phyloP scores from a whole-genome alignment of 2,888 invertebrate genomes.

The Spodoptera exigua region DNA sequence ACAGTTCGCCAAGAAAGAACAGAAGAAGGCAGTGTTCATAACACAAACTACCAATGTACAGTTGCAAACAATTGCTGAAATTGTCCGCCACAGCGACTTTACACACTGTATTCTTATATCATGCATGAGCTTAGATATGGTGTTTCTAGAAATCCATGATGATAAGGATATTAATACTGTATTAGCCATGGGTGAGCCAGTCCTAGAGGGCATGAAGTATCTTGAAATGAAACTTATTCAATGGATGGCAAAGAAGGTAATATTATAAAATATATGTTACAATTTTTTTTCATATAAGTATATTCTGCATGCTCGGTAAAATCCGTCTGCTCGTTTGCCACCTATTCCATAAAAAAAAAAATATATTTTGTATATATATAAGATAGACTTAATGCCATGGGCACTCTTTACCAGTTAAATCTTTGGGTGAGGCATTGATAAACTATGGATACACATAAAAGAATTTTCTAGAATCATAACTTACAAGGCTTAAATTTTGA shows the following conservation, averaged over 20 bases:
- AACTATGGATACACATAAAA: no score
- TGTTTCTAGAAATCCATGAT: constrained; percentile 82
- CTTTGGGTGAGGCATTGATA: no score
- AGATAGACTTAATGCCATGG: no score
- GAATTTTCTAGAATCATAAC: no score
- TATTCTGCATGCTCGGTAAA: no score
- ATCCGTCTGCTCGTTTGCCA: no score
- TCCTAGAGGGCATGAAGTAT: constrained; percentile 73
- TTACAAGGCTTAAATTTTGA: no score
- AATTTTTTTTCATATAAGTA: no score
- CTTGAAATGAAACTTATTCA: constrained; percentile 74
- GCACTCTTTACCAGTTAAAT: no score
- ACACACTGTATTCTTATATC: constrained; percentile 90
- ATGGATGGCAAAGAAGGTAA: constrained; percentile 90
- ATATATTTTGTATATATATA: no score
- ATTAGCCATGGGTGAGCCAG: constrained; percentile 73
- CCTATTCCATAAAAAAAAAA: no score
- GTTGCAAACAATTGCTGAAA: constrained; percentile 88
- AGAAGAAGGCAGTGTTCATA: constrained; percentile 88
- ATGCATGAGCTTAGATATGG: constrained; percentile 87
- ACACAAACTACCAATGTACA: constrained; percentile 88
- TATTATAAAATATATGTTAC: no score
- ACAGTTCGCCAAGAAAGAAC: constrained; percentile 69
- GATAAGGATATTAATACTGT: constrained; percentile 79
- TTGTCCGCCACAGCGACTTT: constrained; percentile 90